Conservation (phyloP, 30 jellyfish, hydroid and myxozoan species). For the Catostylus mosaicus region DNA sequence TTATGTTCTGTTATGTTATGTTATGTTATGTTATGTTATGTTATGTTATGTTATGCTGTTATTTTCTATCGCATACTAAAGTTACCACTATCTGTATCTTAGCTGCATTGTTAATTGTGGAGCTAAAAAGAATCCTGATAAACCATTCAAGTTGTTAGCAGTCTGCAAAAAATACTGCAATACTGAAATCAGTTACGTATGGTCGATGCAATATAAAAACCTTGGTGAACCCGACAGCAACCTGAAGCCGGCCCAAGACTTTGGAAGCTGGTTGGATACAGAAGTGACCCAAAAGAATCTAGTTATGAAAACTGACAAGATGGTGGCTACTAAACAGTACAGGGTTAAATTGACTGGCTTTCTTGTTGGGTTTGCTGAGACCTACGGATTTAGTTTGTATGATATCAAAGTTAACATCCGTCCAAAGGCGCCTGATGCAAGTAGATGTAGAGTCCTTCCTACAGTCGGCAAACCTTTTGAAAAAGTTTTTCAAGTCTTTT, state of each 20-base stretch:
- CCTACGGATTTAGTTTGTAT: constrained; percentile 45
- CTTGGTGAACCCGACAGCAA: constrained; percentile 30
- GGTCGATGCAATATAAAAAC: constrained; percentile 44
- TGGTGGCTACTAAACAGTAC: constrained; percentile 3
- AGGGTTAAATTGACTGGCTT: constrained; percentile 26
- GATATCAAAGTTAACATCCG: constrained; percentile 29
- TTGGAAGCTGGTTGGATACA: constrained; percentile 16
- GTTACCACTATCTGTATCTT: background rate
- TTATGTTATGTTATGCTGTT: background rate
- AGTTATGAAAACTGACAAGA: constrained; percentile 21
- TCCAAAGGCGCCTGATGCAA: constrained; percentile 27
- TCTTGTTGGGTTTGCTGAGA: background rate
- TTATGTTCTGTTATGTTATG: no score
- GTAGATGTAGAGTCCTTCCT: constrained; percentile 13
- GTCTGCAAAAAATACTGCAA: constrained; percentile 27
- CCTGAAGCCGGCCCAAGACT: constrained; percentile 1
- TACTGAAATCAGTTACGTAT: constrained; percentile 3
- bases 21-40: no score
- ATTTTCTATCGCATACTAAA: background rate
- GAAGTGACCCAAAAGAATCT: constrained; percentile 36
- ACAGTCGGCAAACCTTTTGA: constrained; percentile 29
- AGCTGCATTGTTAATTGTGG: constrained; percentile 36
- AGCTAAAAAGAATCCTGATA: constrained; percentile 44
- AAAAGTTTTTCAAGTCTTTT: constrained; percentile 20
- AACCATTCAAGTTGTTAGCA: constrained; percentile 50